Evolutionary conservation across 2,113 vertebrate genomes (phyloP), one percentile per base, ranked within the genome.

Genomic region (Jaculus jaculus): DNA sequence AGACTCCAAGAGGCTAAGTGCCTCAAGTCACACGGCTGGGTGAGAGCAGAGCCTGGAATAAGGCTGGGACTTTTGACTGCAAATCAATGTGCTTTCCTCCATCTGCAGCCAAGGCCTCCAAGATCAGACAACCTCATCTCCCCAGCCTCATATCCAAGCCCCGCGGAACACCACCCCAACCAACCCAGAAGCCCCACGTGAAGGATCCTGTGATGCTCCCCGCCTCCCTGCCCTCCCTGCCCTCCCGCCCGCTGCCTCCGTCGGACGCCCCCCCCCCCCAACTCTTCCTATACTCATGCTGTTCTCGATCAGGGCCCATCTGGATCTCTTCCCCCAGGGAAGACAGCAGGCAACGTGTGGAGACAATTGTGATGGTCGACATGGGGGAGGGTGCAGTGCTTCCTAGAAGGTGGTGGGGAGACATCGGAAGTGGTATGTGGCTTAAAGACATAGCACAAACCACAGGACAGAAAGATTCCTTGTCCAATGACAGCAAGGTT

Each of bases 51-150:
- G 0, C 7, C 58, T 54, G 39, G 32, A 20, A 75, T 26, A 42
- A 61, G 18, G 81, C 34, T 30, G 69, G 32, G 72, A 42, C 51
- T 39, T 51, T 13, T 34, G 51, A 34, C 51, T 58, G 72, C n/a
- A 65, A 95, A 91, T 66, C 92, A 94, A 84, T 20, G 63, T 81
- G 95, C 89, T 92, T 95, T 95, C 94, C 92, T 93, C 84, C 16
- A 87, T 71, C 92, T 88, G 91, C 82, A 51, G 34, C 54, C 32
- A 71, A 87, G 61, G 15, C 42, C 65, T 51, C 81, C 0, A 2
- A 0, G 13, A 23, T 6, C 39, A 9, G 23, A 7, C 2, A 1
- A 32, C 39, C 30, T 47, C 24, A 11, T 11, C n/a, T 30, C 20
- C 39, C 26, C 37, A 81, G 42, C 58, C 34, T 23, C 39, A 12